Conservation (phyloP, 2,113 vertebrate genomes). For the Dryoscopus gambensis region DNA sequence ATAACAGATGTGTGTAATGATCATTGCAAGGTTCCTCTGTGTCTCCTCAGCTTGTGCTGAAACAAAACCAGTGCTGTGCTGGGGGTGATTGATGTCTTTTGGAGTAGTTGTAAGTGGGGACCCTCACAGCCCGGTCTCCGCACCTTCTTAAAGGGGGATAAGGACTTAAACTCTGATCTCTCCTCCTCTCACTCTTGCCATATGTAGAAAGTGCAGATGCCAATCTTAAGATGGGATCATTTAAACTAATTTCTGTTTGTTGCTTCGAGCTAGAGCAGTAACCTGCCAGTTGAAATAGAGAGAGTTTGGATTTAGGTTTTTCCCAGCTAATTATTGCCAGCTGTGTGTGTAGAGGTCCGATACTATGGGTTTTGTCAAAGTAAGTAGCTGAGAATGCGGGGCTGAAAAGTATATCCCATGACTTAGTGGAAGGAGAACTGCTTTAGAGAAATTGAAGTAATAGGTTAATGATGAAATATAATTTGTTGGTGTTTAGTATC, state of each 20-base stretch:
- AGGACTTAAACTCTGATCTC: background rate
- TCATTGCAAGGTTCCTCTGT: background rate
- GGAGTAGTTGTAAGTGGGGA: background rate
- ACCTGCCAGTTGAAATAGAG: background rate
- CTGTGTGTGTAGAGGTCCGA: background rate
- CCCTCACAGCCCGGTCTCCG: background rate
- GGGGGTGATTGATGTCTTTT: background rate
- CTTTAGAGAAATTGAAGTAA: background rate
- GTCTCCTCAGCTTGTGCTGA: background rate
- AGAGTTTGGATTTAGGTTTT: background rate
- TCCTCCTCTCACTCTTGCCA: background rate
- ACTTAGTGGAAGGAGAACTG: background rate
- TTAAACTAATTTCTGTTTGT: background rate
- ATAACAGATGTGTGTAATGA: background rate
- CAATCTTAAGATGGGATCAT: background rate
- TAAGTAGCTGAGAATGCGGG: background rate
- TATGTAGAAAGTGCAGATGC: background rate
- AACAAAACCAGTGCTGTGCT: background rate
- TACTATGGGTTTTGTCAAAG: background rate
- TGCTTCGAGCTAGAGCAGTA: background rate
- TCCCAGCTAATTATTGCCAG: background rate
- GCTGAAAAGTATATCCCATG: background rate
- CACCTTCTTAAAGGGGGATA: too few species aligned
- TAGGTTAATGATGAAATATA: background rate
- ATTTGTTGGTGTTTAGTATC: background rate